Percentiles rank a stretch among this genome's conserved stretches.
Conservation (phyloP, 35 echinoderm and acorn worm species). For the Lytechinus variegatus region DNA sequence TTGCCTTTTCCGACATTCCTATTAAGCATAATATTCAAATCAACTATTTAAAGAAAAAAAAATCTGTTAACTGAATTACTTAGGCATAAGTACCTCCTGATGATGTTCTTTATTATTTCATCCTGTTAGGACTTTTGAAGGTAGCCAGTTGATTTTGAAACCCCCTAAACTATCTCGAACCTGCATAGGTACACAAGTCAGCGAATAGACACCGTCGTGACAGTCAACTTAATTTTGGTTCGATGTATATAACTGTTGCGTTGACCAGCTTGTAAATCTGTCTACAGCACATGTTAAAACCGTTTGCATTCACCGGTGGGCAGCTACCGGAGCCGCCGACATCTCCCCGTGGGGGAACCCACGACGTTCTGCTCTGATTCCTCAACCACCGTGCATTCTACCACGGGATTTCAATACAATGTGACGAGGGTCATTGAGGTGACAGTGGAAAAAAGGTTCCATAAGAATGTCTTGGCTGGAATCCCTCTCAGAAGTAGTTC, state of each 20-base stretch:
- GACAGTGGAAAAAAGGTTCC: neutral
- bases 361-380: neutral
- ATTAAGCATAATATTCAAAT: too few relatives aligned
- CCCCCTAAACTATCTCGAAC: too few relatives aligned
- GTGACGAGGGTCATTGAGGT: neutral
- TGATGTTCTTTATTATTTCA: too few relatives aligned
- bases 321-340: neutral
- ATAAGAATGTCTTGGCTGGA: neutral
- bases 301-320: neutral
- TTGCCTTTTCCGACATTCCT: too few relatives aligned
- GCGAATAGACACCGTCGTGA: neutral
- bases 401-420: neutral
- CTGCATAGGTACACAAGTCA: too few relatives aligned
- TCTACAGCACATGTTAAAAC: neutral
- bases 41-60: too few relatives aligned
- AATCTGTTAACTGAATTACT: too few relatives aligned
- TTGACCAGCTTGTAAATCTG: neutral
- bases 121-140: too few relatives aligned
- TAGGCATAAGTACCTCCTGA: too few relatives aligned
- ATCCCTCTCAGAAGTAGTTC: neutral
- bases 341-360: conserved; percentile 14
- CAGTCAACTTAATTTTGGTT: neutral
- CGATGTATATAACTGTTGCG: neutral
- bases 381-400: neutral
- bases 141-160: too few relatives aligned